A percentile compares a stretch with the other conserved stretches of the same genome.
phyloP scores from a whole-genome alignment of 2,113 vertebrate species.

The Salvelinus fontinalis region DNA sequence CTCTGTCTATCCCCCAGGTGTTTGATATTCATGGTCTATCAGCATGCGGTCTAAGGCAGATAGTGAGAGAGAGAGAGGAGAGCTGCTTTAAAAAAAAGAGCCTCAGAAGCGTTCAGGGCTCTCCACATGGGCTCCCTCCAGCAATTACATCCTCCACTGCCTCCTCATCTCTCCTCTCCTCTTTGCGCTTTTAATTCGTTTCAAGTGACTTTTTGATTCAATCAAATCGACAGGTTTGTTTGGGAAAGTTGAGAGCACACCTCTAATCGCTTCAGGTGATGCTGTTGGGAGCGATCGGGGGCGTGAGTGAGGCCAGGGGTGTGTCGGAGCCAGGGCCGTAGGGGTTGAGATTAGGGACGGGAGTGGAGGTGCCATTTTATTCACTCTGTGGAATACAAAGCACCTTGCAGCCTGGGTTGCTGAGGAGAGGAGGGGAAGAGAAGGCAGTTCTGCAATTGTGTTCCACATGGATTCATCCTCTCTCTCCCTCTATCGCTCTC shows the following conservation, averaged over 20 bases:
- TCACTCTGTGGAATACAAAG: conserved; percentile 17
- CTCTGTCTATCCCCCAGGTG: conserved; percentile 36
- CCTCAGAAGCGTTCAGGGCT: conserved; percentile 46
- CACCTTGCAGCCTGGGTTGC: background rate
- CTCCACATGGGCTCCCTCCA: conserved; percentile 43
- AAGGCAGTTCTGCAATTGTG: conserved; percentile 46
- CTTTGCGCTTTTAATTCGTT: conserved; percentile 1
- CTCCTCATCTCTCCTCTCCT: conserved; percentile 1
- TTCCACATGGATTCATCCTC: conserved; percentile 50
- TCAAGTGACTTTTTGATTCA: conserved; percentile 25
- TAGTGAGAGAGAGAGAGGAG: conserved; percentile 27
- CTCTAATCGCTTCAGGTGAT: conserved; percentile 8
- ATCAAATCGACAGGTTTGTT: conserved; percentile 41
- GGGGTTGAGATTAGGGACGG: background rate
- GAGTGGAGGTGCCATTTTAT: background rate
- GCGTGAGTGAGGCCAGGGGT: background rate
- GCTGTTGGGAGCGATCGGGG: background rate
- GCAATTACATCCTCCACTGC: conserved; percentile 25
- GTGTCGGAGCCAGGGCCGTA: background rate
- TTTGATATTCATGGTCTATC: conserved; percentile 65
- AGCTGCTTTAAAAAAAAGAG: conserved; percentile 3
- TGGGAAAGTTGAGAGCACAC: conserved; percentile 1
- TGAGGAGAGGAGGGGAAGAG: background rate
- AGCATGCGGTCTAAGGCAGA: conserved; percentile 67
- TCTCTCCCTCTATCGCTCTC: conserved; percentile 29